Percentiles rank a stretch among this genome's conserved stretches.
These are phyloP conservation scores for Tineola bisselliella DNA, from an alignment of 2,888 invertebrate species.

Conservation along the genomic window DNA sequence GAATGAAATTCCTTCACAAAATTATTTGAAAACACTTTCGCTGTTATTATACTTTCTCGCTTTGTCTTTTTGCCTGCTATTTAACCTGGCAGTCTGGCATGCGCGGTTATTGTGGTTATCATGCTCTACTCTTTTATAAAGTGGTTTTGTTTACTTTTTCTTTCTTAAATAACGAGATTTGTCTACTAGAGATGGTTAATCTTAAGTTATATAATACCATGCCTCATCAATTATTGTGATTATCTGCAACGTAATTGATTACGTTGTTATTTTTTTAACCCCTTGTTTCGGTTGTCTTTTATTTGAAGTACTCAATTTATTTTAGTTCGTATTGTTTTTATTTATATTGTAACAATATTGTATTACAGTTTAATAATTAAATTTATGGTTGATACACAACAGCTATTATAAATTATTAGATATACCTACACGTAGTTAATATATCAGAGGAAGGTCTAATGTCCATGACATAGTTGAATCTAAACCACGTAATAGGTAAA, in stretches of 20 bases:
- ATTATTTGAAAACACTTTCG: conserved; percentile 9
- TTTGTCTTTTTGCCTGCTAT: background rate
- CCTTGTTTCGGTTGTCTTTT: no score
- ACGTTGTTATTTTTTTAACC: background rate
- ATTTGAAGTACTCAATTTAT: no score
- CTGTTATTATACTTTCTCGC: background rate
- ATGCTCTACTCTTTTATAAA: background rate
- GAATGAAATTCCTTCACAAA: background rate
- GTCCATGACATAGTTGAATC: conserved; percentile 9
- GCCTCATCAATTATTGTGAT: background rate
- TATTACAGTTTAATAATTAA: no score
- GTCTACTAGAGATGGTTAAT: background rate
- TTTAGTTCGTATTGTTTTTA: no score
- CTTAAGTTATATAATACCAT: no score
- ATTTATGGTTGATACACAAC: no score
- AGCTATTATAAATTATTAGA: no score
- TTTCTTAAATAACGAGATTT: background rate
- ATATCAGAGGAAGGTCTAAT: no score
- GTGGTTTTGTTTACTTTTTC: background rate
- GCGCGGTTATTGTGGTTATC: conserved; percentile 5
- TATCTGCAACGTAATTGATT: background rate
- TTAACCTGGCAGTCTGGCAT: conserved; percentile 6
- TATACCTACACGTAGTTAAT: no score
- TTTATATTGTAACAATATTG: no score
- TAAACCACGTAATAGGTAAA: background rate